A percentile compares a stretch with the other conserved stretches of the same genome.
Conservation (phyloP, 2,113 vertebrate species). For the Ciconia boyciana region DNA sequence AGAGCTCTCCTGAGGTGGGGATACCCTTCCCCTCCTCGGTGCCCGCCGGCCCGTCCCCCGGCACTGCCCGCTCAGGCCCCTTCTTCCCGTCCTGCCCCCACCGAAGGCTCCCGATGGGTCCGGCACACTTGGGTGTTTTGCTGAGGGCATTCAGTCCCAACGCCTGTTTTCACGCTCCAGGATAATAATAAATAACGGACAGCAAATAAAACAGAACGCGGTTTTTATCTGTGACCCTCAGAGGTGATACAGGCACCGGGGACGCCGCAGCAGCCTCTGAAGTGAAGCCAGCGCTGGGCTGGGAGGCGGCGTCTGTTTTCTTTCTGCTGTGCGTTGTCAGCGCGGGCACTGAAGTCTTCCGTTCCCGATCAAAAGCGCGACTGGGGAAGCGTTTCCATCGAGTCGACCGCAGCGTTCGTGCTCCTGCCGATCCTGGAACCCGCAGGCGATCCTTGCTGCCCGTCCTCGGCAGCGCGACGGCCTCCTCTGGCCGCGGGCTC, state of each 20-base stretch:
- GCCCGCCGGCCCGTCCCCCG: background rate
- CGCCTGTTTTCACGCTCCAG: fast-evolving
- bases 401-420: fast-evolving
- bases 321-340: background rate
- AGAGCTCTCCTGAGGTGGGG: background rate
- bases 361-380: fast-evolving
- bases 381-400: background rate
- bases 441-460: fast-evolving
- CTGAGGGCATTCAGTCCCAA: background rate
- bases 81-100: background rate
- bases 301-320: background rate
- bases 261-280: background rate
- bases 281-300: background rate
- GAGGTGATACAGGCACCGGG: fast-evolving
- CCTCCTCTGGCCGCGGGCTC: fast-evolving
- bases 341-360: background rate
- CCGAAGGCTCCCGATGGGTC: fast-evolving
- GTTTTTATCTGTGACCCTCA: background rate
- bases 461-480: fast-evolving
- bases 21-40: background rate
- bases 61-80: background rate
- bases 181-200: background rate
- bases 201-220: background rate
- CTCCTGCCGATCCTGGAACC: background rate
- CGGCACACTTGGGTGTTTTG: fast-evolving